These are phyloP conservation scores for Eupithecia vulgata DNA, from an alignment of 2,888 invertebrate species.

Conservation along the genomic window DNA sequence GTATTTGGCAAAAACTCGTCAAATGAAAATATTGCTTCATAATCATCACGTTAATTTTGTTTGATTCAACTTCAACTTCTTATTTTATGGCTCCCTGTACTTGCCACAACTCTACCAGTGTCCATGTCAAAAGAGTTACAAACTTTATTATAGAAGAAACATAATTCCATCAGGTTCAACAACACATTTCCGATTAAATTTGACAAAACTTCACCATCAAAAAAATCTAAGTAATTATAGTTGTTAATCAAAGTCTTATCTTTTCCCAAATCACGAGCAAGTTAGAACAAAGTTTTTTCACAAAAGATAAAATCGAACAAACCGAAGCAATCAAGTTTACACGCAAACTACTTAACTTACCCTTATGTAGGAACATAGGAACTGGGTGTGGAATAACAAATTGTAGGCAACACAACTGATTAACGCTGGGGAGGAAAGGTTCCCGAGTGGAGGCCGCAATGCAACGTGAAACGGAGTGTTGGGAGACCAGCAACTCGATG, in stretches of 20 bases:
- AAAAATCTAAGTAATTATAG: conserved; percentile 1
- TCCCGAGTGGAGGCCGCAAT: background rate
- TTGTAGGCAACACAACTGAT: background rate
- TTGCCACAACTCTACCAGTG: too few species aligned
- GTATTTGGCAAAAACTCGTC: background rate
- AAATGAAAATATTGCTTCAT: conserved; percentile 1
- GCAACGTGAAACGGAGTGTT: background rate
- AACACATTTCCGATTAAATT: background rate
- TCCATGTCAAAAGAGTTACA: too few species aligned
- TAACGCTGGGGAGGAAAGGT: background rate
- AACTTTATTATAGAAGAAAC: too few species aligned
- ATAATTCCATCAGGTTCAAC: background rate
- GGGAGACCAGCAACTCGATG: too few species aligned
- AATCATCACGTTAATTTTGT: background rate
- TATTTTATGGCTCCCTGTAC: too few species aligned
- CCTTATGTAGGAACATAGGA: background rate
- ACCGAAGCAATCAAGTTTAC: conserved; percentile 29
- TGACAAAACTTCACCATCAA: background rate
- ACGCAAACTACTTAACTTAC: conserved; percentile 22
- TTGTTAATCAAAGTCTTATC: conserved; percentile 12
- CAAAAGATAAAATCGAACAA: conserved; percentile 26
- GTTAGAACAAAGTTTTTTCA: conserved; percentile 17
- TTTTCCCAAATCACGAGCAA: conserved; percentile 7
- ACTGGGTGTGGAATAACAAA: background rate
- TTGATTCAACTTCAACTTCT: background rate